Conservation (phyloP, 2,888 invertebrate genomes). For the Drosophila niveifrons region DNA sequence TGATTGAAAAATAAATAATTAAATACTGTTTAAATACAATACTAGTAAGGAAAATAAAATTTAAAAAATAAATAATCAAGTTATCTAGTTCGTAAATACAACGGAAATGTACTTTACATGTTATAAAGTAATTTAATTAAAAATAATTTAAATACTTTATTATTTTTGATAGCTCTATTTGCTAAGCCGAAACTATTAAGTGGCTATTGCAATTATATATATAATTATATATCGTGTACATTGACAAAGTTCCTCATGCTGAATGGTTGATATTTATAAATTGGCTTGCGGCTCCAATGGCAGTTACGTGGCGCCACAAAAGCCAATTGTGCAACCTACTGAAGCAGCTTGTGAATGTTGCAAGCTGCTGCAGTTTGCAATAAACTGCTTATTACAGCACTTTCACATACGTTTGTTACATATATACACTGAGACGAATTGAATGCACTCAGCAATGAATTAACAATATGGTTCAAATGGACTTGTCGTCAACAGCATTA, state of each 20-base stretch:
- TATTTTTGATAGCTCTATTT: background rate
- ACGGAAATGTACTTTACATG: no score
- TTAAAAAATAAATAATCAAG: no score
- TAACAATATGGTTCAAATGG: constrained; percentile 16
- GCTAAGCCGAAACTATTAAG: background rate
- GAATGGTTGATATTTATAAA: constrained; percentile 33
- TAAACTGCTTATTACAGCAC: constrained; percentile 43
- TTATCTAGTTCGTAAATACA: no score
- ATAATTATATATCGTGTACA: background rate
- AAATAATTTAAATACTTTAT: no score
- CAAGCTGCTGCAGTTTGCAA: constrained; percentile 39
- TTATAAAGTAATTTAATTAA: no score
- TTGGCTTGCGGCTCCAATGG: constrained; percentile 25
- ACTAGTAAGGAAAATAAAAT: no score
- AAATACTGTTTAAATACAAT: no score
- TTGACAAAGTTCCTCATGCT: constrained; percentile 12
- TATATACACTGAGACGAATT: constrained; percentile 13
- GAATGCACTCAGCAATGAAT: constrained; percentile 28
- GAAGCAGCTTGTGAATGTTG: constrained; percentile 19
- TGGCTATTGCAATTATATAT: constrained; percentile 7
- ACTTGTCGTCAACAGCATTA: background rate
- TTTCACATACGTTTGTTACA: constrained; percentile 9
- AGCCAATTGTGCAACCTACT: constrained; percentile 22
- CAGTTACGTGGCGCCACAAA: background rate
- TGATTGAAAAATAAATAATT: no score